These are phyloP conservation scores for Ageneiosus marmoratus DNA, from an alignment of 2,113 vertebrate genomes.

Conservation along the genomic window DNA sequence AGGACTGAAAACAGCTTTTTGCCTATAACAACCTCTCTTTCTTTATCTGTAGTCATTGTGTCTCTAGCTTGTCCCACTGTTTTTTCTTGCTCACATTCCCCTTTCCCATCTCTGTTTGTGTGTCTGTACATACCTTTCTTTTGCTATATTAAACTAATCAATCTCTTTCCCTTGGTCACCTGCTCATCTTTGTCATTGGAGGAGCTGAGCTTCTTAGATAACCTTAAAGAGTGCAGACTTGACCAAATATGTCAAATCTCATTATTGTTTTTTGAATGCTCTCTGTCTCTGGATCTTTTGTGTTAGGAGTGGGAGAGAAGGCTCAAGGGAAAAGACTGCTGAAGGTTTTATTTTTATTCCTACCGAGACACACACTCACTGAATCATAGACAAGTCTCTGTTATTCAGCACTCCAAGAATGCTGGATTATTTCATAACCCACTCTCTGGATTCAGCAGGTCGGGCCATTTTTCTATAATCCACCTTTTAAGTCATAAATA, in stretches of 20 bases:
- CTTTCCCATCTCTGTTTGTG: neutral
- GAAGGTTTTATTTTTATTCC: constrained; percentile 13
- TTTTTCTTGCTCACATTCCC: neutral
- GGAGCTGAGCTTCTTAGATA: neutral
- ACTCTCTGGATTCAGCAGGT: neutral
- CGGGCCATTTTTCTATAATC: neutral
- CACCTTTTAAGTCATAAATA: neutral
- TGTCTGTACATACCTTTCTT: neutral
- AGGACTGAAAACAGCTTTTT: neutral
- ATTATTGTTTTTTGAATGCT: neutral
- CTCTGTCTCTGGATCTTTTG: neutral
- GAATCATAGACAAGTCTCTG: constrained; percentile 6
- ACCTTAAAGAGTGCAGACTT: neutral
- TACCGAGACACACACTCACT: neutral
- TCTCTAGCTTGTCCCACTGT: neutral
- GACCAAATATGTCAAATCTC: neutral
- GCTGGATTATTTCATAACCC: neutral
- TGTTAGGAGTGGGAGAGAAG: constrained; percentile 11
- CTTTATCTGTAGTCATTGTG: neutral
- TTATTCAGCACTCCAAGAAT: neutral
- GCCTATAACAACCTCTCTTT: neutral
- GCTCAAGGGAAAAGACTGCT: constrained; percentile 7
- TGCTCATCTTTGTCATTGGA: neutral
- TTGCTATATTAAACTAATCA: neutral
- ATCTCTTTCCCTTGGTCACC: neutral